Base-by-base conservation (phyloP, 2,113 vertebrate genomes). In the Collichthys lucidus region DNA sequence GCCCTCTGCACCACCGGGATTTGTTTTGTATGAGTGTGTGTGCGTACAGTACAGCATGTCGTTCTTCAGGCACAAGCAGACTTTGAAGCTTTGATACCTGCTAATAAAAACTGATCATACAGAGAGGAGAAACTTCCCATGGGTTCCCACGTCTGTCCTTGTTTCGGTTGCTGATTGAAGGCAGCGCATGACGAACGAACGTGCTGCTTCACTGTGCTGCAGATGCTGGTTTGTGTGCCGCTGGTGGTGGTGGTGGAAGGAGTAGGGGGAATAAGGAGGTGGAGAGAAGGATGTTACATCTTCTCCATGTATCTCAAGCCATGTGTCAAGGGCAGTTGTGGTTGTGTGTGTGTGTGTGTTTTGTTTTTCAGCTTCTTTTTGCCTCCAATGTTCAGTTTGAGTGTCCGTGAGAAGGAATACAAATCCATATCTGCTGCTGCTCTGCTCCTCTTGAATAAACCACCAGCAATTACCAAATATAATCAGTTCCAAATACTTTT, bases 321-420 rank as follows among this genome's bases (percentile, higher is more conserved):
- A 68, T 74, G 60, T 83, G 82, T 86, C 79, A 88, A 84, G 88
- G 68, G 65, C 82, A 61, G 59, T 40, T n/a, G 26, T 69, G 75
- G 35, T 20, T 75, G 24, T 29, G 56, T 15, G 56, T 55, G 2
- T 2, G 8, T 74, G 46, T 24, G 19, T 31, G 2, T 49, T 52
- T 52, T 66, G 72, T 46, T 71, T 78, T 65, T 73, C 68, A 82
- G 67, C 71, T 79, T 66, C 52, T 65, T 77, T 79, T 83, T 52
- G 22, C 75, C 84, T 67, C 57, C 80, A 72, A 44, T 56, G 35
- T 75, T 75, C 60, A 47, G 64, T 55, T 59, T 82, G 74, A 50
- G 6, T 69, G 81, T 77, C 70, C 19, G 11, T 40, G 78, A 79
- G 74, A 79, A 72, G 67, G 88, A 90, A 91, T 87, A 87, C 87